A percentile compares a stretch with the other conserved stretches of the same genome.
Conservation (phyloP, 2,888 invertebrate species). For the Dione vanillae region DNA sequence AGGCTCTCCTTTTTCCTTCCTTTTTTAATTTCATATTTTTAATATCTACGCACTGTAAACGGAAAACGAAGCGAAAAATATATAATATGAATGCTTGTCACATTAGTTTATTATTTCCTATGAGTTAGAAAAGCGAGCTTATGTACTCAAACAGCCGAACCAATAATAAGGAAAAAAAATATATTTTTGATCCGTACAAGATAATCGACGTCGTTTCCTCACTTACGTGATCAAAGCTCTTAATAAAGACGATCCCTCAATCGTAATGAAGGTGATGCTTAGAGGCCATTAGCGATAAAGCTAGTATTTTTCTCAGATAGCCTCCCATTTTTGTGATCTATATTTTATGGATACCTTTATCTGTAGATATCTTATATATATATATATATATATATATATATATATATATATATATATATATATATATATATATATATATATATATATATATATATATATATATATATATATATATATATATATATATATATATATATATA, state of each 20-base stretch:
- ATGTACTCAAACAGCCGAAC: neutral
- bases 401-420: too few relatives aligned
- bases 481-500: too few relatives aligned
- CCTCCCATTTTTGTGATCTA: constrained; percentile 34
- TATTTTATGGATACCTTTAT: constrained; percentile 20
- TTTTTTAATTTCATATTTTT: too few relatives aligned
- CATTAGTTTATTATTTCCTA: neutral
- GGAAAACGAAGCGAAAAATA: too few relatives aligned
- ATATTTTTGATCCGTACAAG: constrained; percentile 28
- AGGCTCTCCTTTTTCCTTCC: too few relatives aligned
- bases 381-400: too few relatives aligned
- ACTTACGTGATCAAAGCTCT: constrained; percentile 39
- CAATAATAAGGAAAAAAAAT: constrained; percentile 20
- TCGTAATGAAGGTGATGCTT: constrained; percentile 41
- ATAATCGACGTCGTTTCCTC: constrained; percentile 39
- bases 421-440: too few relatives aligned
- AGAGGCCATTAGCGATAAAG: constrained; percentile 40
- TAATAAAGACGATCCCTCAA: constrained; percentile 40
- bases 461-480: too few relatives aligned
- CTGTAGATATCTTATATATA: neutral
- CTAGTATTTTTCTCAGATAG: constrained; percentile 32
- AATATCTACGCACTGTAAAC: too few relatives aligned
- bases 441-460: too few relatives aligned
- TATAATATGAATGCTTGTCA: too few relatives aligned
- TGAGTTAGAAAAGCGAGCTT: neutral